Percentiles rank a stretch among this genome's conserved stretches.
These are phyloP conservation scores for Coleophora flavipennella DNA, from an alignment of 2,888 invertebrate species.

Conservation along the genomic window DNA sequence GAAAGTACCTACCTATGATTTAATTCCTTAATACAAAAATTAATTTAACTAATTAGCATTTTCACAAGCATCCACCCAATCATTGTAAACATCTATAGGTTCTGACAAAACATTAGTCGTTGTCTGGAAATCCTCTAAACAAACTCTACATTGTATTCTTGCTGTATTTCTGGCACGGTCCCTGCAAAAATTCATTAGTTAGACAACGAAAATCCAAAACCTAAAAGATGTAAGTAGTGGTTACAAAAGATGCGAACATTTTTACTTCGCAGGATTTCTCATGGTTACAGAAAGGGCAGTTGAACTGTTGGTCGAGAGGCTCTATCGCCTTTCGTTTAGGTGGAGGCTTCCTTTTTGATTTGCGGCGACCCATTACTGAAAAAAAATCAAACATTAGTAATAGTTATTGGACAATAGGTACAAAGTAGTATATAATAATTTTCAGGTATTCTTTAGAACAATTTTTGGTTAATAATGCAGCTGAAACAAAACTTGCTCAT, in stretches of 20 bases:
- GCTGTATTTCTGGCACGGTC: conserved; percentile 96
- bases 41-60: conserved; percentile 75
- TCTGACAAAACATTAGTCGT: conserved; percentile 96
- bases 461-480: too few relatives aligned
- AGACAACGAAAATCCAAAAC: too few relatives aligned
- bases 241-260: conserved; percentile 79
- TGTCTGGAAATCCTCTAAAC: conserved; percentile 97
- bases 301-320: conserved; percentile 95
- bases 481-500: too few relatives aligned
- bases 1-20: too few relatives aligned
- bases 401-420: too few relatives aligned
- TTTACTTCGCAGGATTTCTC: conserved; percentile 99
- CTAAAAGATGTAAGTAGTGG: not conserved
- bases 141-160: conserved; percentile 94
- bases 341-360: conserved; percentile 98
- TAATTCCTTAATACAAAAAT: conserved; percentile 7
- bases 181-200: conserved; percentile 71
- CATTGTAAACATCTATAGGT: conserved; percentile 98
- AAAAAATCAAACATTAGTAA: conserved; percentile 2
- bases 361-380: conserved; percentile 90
- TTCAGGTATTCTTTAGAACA: too few relatives aligned
- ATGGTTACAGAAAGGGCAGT: conserved; percentile 99
- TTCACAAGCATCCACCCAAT: conserved; percentile 99
- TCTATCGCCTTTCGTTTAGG: conserved; percentile 93
- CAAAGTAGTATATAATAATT: too few relatives aligned